Base-by-base conservation (phyloP, 1,140 invertebrate genomes). In the Telenomus remus region DNA sequence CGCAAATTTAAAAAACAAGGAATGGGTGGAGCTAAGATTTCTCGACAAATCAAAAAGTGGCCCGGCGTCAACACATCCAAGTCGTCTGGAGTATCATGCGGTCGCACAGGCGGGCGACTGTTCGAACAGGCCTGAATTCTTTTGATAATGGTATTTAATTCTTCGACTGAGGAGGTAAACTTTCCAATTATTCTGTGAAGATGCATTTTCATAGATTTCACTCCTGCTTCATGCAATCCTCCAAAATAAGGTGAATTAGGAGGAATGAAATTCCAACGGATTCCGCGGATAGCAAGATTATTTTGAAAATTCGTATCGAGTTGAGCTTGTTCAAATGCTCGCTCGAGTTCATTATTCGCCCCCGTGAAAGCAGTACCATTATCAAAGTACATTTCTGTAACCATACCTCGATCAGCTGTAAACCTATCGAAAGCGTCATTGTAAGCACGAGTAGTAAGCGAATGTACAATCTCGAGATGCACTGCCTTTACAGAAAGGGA, bases 381-480 rank as follows among this genome's bases (percentile, higher is more conserved):
- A n/a, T n/a, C n/a, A n/a, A n/a, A n/a, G n/a, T n/a, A n/a, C n/a
- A n/a, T n/a, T n/a, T n/a, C n/a, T n/a, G n/a, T n/a, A n/a, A n/a
- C n/a, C n/a, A n/a, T n/a, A n/a, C n/a, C n/a, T n/a, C n/a, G n/a
- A n/a, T n/a, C n/a, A n/a, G n/a, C n/a, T n/a, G n/a, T n/a, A n/a
- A n/a, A n/a, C n/a, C n/a, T n/a, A n/a, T n/a, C n/a, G n/a, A n/a
- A n/a, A n/a, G n/a, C n/a, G n/a, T n/a, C n/a, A n/a, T n/a, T n/a
- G n/a, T n/a, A n/a, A n/a, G n/a, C n/a, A 80, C 11, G 73, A 65
- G n/a, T 87, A 68, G 14, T 72, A 72, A 11, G 75, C 47, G 2
- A n/a, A n/a, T n/a, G n/a, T n/a, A 81, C 78, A 4, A 79, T 6
- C 64, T 87, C 86, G n/a, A 88, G 12, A 70, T 86, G 85, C 7